Conservation (phyloP, 2,113 vertebrate genomes). For the Leiothrix lutea region DNA sequence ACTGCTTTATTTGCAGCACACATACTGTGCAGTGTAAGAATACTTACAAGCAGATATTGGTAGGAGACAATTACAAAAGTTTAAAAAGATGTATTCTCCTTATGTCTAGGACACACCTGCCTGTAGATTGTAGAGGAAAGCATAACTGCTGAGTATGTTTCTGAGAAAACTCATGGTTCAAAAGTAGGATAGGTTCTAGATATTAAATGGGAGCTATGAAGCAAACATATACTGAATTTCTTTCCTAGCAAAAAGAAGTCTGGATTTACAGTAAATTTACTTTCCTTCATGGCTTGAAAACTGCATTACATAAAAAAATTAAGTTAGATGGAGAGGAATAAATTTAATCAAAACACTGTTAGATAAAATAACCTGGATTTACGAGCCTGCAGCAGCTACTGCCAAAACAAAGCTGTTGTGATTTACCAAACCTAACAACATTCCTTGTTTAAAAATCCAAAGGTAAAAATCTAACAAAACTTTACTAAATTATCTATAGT, state of each 20-base stretch:
- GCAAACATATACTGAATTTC: slow-evolving; percentile 54
- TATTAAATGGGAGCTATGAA: slow-evolving; percentile 59
- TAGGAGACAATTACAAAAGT: background rate
- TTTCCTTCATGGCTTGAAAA: slow-evolving; percentile 69
- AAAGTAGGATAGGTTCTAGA: slow-evolving; percentile 53
- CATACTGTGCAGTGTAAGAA: background rate
- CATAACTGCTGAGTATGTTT: slow-evolving; percentile 13
- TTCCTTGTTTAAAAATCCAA: slow-evolving; percentile 27
- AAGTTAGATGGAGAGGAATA: slow-evolving; percentile 70
- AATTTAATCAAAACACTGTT: slow-evolving; percentile 72
- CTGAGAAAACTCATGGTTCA: background rate
- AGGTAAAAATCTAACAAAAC: background rate
- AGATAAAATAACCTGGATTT: slow-evolving; percentile 74
- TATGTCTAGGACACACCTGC: background rate
- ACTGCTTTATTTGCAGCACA: background rate
- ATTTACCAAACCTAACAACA: slow-evolving; percentile 23
- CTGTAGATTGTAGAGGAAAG: background rate
- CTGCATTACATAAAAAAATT: slow-evolving; percentile 72
- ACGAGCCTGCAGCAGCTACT: slow-evolving; percentile 66
- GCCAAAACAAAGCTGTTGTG: slow-evolving; percentile 58
- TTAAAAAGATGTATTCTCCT: slow-evolving; percentile 6
- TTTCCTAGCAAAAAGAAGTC: slow-evolving; percentile 34
- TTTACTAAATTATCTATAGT: background rate
- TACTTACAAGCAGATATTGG: background rate
- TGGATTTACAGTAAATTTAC: slow-evolving; percentile 67